Conservation (phyloP, 2,888 invertebrate genomes). For the Parascotia fuliginaria region DNA sequence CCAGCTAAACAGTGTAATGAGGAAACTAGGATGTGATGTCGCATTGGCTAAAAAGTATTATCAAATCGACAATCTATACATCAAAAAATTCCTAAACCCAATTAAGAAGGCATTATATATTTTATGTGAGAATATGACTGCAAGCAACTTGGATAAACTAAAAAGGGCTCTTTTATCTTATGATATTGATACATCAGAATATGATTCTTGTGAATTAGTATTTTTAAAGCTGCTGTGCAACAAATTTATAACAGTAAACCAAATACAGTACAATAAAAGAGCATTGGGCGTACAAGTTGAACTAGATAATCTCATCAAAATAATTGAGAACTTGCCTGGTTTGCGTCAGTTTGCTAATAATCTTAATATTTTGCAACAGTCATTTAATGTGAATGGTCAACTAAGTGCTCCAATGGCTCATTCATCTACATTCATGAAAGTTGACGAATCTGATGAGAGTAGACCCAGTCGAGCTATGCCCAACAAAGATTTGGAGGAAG, state of each 20-base stretch:
- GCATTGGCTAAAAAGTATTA: slow-evolving; percentile 58
- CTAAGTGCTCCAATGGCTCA: slow-evolving; percentile 25
- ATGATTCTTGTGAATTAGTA: slow-evolving; percentile 69
- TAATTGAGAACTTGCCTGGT: slow-evolving; percentile 62
- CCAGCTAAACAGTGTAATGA: slow-evolving; percentile 65
- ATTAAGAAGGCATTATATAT: slow-evolving; percentile 71
- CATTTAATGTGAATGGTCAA: slow-evolving; percentile 41
- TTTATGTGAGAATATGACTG: slow-evolving; percentile 69
- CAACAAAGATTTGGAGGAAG: slow-evolving; percentile 52
- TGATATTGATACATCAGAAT: slow-evolving; percentile 60
- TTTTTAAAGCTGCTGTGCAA: slow-evolving; percentile 71
- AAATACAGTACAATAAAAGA: slow-evolving; percentile 42
- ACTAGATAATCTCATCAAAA: slow-evolving; percentile 58
- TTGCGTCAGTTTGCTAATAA: slow-evolving; percentile 55
- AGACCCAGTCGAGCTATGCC: slow-evolving; percentile 13
- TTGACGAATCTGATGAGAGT: slow-evolving; percentile 29
- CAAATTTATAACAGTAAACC: slow-evolving; percentile 62
- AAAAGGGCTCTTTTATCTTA: slow-evolving; percentile 65
- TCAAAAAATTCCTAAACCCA: slow-evolving; percentile 62
- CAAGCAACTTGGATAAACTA: slow-evolving; percentile 58
- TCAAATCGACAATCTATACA: slow-evolving; percentile 53
- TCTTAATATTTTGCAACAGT: slow-evolving; percentile 56
- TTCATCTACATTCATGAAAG: slow-evolving; percentile 30
- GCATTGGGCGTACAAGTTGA: slow-evolving; percentile 42
- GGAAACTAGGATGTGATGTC: slow-evolving; percentile 69